phyloP scores from a whole-genome alignment of 2,113 vertebrate species.

The Mastomys coucha region DNA sequence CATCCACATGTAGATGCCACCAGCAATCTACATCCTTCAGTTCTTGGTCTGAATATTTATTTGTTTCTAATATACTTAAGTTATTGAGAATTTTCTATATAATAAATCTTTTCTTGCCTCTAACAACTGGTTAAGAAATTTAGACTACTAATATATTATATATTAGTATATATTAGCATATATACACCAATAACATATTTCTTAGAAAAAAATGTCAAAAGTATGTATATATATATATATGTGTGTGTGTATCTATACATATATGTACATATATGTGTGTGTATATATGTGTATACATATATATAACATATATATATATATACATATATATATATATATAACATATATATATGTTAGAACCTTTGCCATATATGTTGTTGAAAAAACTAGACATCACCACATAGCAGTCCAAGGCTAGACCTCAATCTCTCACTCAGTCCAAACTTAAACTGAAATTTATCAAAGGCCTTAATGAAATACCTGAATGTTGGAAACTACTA shows the following conservation, averaged over 20 bases:
- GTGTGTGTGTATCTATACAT: too few species aligned
- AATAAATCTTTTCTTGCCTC: neutral
- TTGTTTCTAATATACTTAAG: constrained; percentile 10
- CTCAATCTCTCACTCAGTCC: neutral
- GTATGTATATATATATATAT: neutral
- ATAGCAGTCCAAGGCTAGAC: neutral
- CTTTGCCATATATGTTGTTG: neutral
- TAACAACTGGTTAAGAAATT: constrained; percentile 56
- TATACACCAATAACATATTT: too few species aligned
- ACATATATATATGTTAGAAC: neutral
- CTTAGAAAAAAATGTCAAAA: neutral
- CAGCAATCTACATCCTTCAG: too few species aligned
- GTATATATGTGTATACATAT: neutral
- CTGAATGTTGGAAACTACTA: neutral
- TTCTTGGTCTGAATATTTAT: neutral
- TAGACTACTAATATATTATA: constrained; percentile 33
- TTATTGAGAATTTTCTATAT: constrained; percentile 34
- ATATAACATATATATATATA: too few species aligned
- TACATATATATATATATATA: too few species aligned
- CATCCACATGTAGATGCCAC: too few species aligned
- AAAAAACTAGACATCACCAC: neutral
- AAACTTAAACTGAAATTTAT: neutral
- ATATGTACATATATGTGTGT: too few species aligned
- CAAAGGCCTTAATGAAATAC: neutral
- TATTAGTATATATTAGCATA: too few species aligned